A percentile compares a stretch with the other conserved stretches of the same genome.
Conservation (phyloP, 1,140 invertebrate genomes). For the Papilio polyxenes region DNA sequence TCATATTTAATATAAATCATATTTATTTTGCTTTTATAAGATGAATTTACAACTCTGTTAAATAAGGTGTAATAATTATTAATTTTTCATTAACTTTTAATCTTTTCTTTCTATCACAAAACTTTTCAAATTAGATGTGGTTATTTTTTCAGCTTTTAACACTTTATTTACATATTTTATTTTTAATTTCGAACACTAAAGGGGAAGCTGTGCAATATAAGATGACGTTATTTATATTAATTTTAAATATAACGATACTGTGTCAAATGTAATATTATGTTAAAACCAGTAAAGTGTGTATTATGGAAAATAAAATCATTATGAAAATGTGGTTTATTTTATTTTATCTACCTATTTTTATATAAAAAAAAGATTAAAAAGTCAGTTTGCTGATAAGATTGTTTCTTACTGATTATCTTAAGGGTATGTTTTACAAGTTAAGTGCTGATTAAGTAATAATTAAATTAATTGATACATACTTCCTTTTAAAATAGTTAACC, state of each 20-base stretch:
- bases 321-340: not conserved
- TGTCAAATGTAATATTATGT: constrained; percentile 22
- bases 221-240: constrained; percentile 10
- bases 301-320: constrained; percentile 14
- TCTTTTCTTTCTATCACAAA: no score
- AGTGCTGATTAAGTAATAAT: no score
- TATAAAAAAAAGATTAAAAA: no score
- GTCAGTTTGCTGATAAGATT: no score
- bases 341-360: not conserved
- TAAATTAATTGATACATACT: no score
- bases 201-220: constrained; percentile 28
- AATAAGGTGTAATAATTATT: no score
- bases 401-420: no score
- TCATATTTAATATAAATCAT: not conserved
- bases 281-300: constrained; percentile 23
- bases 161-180: constrained; percentile 13
- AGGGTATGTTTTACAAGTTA: no score
- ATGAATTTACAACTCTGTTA: not conserved
- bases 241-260: not conserved
- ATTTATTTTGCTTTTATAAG: not conserved
- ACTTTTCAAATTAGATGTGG: not conserved
- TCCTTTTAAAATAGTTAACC: no score
- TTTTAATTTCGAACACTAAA: constrained; percentile 20
- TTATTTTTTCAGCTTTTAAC: not conserved
- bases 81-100: no score